Conservation (phyloP, 2,113 vertebrate genomes). For the Chaetura pelagica region DNA sequence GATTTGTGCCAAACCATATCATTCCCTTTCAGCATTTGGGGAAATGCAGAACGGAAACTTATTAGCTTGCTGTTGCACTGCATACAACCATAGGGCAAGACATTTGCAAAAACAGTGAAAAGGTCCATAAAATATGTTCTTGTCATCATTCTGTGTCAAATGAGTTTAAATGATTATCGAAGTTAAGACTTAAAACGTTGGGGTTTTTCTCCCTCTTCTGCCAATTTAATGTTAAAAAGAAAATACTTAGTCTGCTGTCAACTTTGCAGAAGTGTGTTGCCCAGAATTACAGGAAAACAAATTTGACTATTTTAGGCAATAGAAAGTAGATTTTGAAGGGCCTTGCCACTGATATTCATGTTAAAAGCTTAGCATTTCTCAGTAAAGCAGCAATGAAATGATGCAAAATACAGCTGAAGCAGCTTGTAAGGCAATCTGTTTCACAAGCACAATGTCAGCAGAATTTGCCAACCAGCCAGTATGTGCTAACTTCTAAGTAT, state of each 20-base stretch:
- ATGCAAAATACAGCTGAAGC: slow-evolving; percentile 55
- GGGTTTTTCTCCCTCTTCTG: not conserved
- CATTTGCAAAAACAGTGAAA: slow-evolving; percentile 33
- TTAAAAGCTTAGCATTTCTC: slow-evolving; percentile 51
- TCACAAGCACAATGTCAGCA: slow-evolving; percentile 65
- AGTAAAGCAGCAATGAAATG: slow-evolving; percentile 46
- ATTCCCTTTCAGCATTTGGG: slow-evolving; percentile 59
- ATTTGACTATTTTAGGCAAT: not conserved
- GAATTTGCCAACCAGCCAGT: slow-evolving; percentile 54
- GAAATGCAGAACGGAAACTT: slow-evolving; percentile 58
- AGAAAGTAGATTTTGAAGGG: slow-evolving; percentile 6
- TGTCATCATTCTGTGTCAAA: not conserved
- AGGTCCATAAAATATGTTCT: slow-evolving; percentile 20
- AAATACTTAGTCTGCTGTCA: not conserved
- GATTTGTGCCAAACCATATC: slow-evolving; percentile 62
- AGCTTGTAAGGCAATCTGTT: slow-evolving; percentile 58
- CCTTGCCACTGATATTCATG: slow-evolving; percentile 40
- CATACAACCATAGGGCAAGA: not conserved
- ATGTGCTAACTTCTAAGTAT: slow-evolving; percentile 49
- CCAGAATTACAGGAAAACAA: not conserved
- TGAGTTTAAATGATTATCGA: not conserved
- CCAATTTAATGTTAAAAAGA: not conserved
- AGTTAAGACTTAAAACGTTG: not conserved
- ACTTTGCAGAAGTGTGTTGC: not conserved
- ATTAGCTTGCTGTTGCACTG: slow-evolving; percentile 1